These are phyloP conservation scores for Mythimna albipuncta DNA, from an alignment of 2,888 invertebrate genomes.

Conservation along the genomic window DNA sequence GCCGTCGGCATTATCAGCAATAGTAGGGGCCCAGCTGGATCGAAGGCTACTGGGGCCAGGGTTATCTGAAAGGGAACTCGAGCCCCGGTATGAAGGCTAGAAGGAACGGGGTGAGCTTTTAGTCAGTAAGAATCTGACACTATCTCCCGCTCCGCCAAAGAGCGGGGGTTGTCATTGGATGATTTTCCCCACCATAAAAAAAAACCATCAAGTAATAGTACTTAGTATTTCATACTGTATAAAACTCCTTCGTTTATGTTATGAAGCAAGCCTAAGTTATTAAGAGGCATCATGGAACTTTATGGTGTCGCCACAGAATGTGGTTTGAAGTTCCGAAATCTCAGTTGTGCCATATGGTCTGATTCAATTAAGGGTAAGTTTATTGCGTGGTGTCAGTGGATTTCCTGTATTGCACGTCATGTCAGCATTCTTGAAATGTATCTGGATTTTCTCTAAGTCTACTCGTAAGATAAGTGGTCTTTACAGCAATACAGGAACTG, in stretches of 20 bases:
- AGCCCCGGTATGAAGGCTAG: no score
- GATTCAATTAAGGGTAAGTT: conserved; percentile 42
- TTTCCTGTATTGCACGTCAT: conserved; percentile 57
- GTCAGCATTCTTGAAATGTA: conserved; percentile 35
- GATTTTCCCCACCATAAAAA: no score
- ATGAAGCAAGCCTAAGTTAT: conserved; percentile 19
- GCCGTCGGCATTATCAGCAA: no score
- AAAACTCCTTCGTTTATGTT: neutral
- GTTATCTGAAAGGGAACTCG: no score
- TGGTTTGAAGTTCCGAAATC: conserved; percentile 16
- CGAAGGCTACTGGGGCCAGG: no score
- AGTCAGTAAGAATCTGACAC: no score
- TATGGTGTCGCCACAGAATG: conserved; percentile 21
- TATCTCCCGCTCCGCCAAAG: no score
- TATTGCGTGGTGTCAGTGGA: conserved; percentile 42
- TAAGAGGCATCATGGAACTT: neutral
- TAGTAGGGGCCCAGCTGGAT: no score
- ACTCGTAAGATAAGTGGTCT: neutral
- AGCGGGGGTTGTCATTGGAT: no score
- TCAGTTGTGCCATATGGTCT: conserved; percentile 21
- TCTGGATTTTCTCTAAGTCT: conserved; percentile 16
- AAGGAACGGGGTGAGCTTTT: no score
- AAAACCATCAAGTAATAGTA: neutral
- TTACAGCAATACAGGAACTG: conserved; percentile 35
- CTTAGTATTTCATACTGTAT: neutral